phyloP scores from a whole-genome alignment of 2,797 vertebrate species.

The Esox masquinongy region DNA sequence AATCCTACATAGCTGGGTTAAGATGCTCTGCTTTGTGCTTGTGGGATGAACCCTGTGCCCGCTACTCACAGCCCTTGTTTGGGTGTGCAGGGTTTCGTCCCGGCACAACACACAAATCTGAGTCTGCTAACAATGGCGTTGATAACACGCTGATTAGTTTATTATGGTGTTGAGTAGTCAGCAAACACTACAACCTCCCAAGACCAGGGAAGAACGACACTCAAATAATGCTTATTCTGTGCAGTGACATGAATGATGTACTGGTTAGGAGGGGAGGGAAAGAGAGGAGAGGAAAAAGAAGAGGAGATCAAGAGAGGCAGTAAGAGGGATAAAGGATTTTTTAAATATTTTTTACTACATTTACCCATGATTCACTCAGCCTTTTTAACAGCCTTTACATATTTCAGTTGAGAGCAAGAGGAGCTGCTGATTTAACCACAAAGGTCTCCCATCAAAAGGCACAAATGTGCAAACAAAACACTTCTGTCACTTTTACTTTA shows the following conservation, averaged over 20 bases:
- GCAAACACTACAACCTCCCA: not conserved
- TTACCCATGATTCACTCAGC: slow-evolving; percentile 12
- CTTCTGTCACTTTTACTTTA: not conserved
- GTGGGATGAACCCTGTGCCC: not conserved
- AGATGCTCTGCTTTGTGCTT: not conserved
- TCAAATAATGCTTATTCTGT: not conserved
- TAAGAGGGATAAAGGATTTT: not conserved
- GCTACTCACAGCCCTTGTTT: not conserved
- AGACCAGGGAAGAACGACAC: not conserved
- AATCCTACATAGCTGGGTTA: not conserved
- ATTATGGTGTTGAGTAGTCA: not conserved
- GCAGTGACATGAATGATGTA: too few relatives aligned
- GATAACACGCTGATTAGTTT: not conserved
- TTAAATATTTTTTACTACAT: not conserved
- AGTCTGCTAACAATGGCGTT: not conserved
- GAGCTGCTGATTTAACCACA: slow-evolving; percentile 58
- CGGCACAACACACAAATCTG: not conserved
- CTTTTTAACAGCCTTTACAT: slow-evolving; percentile 42
- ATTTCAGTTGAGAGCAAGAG: slow-evolving; percentile 59
- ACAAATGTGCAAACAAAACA: slow-evolving; percentile 47
- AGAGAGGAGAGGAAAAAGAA: not conserved
- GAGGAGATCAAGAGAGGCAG: not conserved
- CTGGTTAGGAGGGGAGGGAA: not conserved
- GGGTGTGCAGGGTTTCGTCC: not conserved
- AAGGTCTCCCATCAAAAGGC: slow-evolving; percentile 38